Evolutionary conservation across 1,140 invertebrate genomes (phyloP).

Genomic region (Sinella curviseta): DNA sequence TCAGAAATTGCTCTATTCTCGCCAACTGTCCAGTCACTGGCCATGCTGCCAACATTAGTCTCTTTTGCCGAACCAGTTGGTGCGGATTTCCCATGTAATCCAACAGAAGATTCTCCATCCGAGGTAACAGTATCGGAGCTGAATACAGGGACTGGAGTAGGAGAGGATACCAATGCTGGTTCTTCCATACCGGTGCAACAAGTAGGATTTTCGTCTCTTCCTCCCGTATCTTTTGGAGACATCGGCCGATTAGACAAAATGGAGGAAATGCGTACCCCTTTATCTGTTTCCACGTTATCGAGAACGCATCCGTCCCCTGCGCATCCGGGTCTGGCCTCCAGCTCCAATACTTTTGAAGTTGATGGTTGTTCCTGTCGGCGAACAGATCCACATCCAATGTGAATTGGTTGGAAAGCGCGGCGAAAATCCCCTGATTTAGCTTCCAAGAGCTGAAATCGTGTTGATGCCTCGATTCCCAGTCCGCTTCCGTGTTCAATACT

Average conservation of each 20-base stretch:
- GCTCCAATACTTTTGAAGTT: constrained; percentile 30
- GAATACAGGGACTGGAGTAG: not conserved
- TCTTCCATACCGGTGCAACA: constrained; percentile 31
- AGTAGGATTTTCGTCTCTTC: constrained; percentile 20
- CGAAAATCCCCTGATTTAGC: not conserved
- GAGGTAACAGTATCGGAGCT: not conserved
- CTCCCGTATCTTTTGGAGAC: not conserved
- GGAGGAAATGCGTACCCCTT: constrained; percentile 37
- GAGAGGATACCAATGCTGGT: constrained; percentile 33
- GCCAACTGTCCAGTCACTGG: constrained; percentile 6
- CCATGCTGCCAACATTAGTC: constrained; percentile 30
- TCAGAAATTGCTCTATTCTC: not conserved
- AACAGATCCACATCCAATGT: constrained; percentile 32
- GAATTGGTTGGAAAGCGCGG: not conserved
- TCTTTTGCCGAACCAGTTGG: not conserved
- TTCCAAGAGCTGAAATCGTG: constrained; percentile 3
- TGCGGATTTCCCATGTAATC: not conserved
- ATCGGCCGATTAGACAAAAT: constrained; percentile 31
- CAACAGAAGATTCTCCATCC: not conserved
- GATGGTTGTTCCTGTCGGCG: constrained; percentile 22
- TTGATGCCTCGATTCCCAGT: constrained; percentile 5
- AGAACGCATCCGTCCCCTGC: constrained; percentile 12
- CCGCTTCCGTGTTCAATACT: not conserved
- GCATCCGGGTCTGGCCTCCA: constrained; percentile 27
- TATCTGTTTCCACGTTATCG: not conserved